Evolutionary conservation across 2,113 vertebrate species (phyloP).

Genomic region (Nanorana parkeri): DNA sequence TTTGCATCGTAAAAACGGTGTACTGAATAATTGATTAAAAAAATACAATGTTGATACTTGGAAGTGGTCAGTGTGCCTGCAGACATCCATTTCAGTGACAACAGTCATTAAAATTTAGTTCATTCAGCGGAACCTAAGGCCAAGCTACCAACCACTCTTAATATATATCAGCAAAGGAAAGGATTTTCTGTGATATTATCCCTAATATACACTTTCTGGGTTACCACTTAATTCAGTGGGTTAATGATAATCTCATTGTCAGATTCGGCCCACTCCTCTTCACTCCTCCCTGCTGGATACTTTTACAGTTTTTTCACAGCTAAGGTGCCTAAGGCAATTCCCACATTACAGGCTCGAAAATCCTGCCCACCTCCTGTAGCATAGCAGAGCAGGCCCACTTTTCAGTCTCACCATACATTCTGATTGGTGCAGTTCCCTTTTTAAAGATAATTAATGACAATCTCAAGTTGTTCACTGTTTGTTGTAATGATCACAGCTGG

Average conservation of each 20-base stretch:
- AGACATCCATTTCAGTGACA: slow-evolving; percentile 31
- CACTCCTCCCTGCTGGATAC: too few relatives aligned
- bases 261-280: too few relatives aligned
- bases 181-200: slow-evolving; percentile 25
- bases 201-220: neutral
- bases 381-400: too few relatives aligned
- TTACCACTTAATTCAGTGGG: slow-evolving; percentile 31
- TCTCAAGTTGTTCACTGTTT: too few relatives aligned
- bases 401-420: too few relatives aligned
- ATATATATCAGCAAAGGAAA: slow-evolving; percentile 29
- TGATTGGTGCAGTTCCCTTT: too few relatives aligned
- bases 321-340: too few relatives aligned
- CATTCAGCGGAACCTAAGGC: slow-evolving; percentile 39
- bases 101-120: slow-evolving; percentile 42
- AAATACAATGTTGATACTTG: slow-evolving; percentile 10
- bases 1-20: neutral
- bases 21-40: slow-evolving; percentile 2
- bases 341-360: too few relatives aligned
- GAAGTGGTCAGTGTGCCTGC: slow-evolving; percentile 13
- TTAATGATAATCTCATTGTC: slow-evolving; percentile 28
- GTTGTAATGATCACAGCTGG: too few relatives aligned
- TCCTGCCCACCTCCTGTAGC: too few relatives aligned
- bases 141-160: slow-evolving; percentile 29
- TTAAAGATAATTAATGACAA: too few relatives aligned
- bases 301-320: too few relatives aligned